A percentile compares a stretch with the other conserved stretches of the same genome.
Conservation (phyloP, 1,140 invertebrate genomes). For the Medauroidea extradentata region DNA sequence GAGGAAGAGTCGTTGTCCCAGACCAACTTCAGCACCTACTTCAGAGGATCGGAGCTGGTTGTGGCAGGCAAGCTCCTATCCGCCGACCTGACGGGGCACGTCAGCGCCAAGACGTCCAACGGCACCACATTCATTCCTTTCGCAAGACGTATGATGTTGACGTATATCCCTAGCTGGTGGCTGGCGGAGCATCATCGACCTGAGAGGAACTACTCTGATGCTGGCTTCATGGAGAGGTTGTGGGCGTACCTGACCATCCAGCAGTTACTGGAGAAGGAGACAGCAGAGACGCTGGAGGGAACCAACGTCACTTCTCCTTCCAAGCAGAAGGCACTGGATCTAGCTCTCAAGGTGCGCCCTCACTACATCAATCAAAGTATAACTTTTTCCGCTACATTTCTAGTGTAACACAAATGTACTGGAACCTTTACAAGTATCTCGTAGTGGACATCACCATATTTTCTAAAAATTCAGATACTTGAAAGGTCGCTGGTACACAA, state of each 20-base stretch:
- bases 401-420: too few relatives aligned
- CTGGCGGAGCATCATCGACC: conserved; percentile 9
- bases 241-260: conserved; percentile 67
- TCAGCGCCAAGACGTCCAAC: not conserved
- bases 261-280: conserved; percentile 55
- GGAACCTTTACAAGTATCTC: too few relatives aligned
- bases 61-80: conserved; percentile 25
- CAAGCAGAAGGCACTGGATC: conserved; percentile 6
- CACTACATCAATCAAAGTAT: too few relatives aligned
- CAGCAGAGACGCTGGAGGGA: conserved; percentile 42
- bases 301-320: conserved; percentile 24
- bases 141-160: too few relatives aligned
- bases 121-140: not conserved
- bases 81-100: not conserved
- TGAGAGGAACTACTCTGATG: conserved; percentile 1
- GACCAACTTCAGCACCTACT: conserved; percentile 24
- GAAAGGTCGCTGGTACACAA: too few relatives aligned
- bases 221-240: conserved; percentile 46
- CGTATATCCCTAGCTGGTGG: not conserved
- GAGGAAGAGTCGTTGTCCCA: conserved; percentile 16
- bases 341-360: conserved; percentile 19
- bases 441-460: too few relatives aligned
- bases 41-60: conserved; percentile 30
- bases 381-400: too few relatives aligned
- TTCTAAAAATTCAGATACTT: too few relatives aligned